Base-by-base conservation (phyloP, 2,797 vertebrate genomes). In the Hemitrygon akajei region DNA sequence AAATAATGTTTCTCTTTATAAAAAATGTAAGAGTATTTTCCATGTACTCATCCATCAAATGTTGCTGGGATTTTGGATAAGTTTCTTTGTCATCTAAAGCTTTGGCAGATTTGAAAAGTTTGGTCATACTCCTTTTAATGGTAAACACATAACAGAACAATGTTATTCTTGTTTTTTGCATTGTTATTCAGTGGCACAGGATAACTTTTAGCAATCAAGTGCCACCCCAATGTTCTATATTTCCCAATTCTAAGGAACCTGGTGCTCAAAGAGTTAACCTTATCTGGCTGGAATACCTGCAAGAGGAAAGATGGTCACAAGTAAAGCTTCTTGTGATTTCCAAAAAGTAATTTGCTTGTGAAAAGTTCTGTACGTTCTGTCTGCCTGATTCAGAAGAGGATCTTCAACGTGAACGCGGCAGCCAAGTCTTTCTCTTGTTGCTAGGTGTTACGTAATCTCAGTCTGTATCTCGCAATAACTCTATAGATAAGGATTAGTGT, bases 401-500 rank as follows among this genome's bases (percentile, higher is more conserved):
- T 75, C 71, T 27, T 75, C 71, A 75, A 75, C 71, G 22, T 75
- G 71, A 40, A 37, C 27, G 40, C 27, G 12, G 11, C 37, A 40
- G 91, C 91, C 89, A 76, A 76, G 37, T 40, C 40, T 56, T 93
- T 93, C 71, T 86, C 40, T 14, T 93, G 91, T 93, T 93, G 91
- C 91, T 76, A 76, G 71, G 71, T 93, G 91, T 93, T 76, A 93
- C 7, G 16, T 71, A 93, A 40, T 27, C 40, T 58, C 71, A 76
- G 40, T 76, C 91, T 93, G 91, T 75, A 71, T 71, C 71, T 58
- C 47, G 91, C 91, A 93, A 56, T 93, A 86, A 93, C 91, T 93
- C 91, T 76, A 16, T 93, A 93, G 40, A 93, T 93, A 93, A 76
- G 71, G 71, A 93, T 93, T 93, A 93, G 71, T 56, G 91, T 93